Base-by-base conservation (phyloP, 2,888 invertebrate genomes). In the Ctenicera cuprea region DNA sequence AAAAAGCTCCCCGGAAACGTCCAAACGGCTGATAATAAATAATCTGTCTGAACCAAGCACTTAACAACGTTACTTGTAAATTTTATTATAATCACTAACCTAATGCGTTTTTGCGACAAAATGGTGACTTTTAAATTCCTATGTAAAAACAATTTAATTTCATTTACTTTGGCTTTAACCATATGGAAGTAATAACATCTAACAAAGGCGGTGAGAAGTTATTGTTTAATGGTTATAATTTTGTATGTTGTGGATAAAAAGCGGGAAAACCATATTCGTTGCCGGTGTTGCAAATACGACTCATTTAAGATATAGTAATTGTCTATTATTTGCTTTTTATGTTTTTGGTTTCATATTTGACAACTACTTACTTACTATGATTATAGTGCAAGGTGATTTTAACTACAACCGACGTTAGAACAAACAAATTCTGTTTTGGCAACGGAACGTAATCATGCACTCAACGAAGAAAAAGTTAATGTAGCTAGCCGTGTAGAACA, bases 241-340 rank as follows among this genome's bases (percentile, higher is more conserved):
- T n/a, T 26, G 26, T 26, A 52, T 9, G 22, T 26, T 18, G 52
- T 52, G 52, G 57, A 57, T 57, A 57, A 57, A 57, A 57, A 37
- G 14, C 37, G 57, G n/a, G 33, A 30, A 57, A 26, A 37, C 57
- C 12, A 33, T 57, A 33, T 57, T 57, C 57, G 1, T 30, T 57
- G 57, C 33, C 33, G 57, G 16, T 57, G 30, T 57, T 57, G 57
- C 57, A 57, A 57, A 30, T 33, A 14, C 57, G 33, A 12, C 14
- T 57, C 30, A 57, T 57, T 33, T 57, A 52, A 52, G 52, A n/a
- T n/a, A n/a, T n/a, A n/a, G 18, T 37, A 57, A 41, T 41, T 41
- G n/a, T 41, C 11, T 12, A 41, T n/a, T 12, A 41, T 41, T 41
- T 41, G 2, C 5, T 2, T 26, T 26, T 26, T 26, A 5, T 52